A percentile compares a stretch with the other conserved stretches of the same genome.
phyloP scores from a whole-genome alignment of 2,888 invertebrate genomes.

The Lysandra bellargus region DNA sequence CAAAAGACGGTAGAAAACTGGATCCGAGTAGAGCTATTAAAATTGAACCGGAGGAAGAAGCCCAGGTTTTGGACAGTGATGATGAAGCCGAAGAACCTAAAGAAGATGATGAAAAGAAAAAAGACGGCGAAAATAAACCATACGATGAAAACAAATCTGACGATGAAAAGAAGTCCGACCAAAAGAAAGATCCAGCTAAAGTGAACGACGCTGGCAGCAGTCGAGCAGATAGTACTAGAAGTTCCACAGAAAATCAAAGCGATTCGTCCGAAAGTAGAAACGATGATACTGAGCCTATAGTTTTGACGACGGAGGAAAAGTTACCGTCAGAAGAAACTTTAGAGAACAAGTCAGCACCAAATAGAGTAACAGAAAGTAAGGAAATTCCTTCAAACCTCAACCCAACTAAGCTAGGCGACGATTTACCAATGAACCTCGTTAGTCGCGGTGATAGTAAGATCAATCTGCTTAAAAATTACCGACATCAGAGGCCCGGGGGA shows the following conservation, averaged over 20 bases:
- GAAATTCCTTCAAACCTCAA: slow-evolving; percentile 40
- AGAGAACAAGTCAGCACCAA: slow-evolving; percentile 49
- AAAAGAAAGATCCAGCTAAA: slow-evolving; percentile 33
- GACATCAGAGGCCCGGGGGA: slow-evolving; percentile 66
- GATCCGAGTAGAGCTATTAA: slow-evolving; percentile 53
- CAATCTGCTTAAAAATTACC: slow-evolving; percentile 72
- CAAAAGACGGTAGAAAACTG: slow-evolving; percentile 57
- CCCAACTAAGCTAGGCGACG: slow-evolving; percentile 40
- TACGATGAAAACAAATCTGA: slow-evolving; percentile 29
- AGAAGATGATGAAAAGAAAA: slow-evolving; percentile 28
- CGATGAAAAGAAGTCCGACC: slow-evolving; percentile 24
- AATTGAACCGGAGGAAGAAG: slow-evolving; percentile 62
- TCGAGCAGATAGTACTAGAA: slow-evolving; percentile 15
- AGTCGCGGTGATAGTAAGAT: slow-evolving; percentile 65
- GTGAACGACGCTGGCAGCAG: slow-evolving; percentile 32
- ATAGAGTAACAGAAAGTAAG: slow-evolving; percentile 44
- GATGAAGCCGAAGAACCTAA: slow-evolving; percentile 51
- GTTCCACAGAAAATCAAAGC: slow-evolving; percentile 29
- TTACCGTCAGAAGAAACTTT: slow-evolving; percentile 66
- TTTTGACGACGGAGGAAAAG: slow-evolving; percentile 71
- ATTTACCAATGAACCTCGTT: slow-evolving; percentile 48
- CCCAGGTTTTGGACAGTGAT: slow-evolving; percentile 70
- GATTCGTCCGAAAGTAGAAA: slow-evolving; percentile 35
- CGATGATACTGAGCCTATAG: slow-evolving; percentile 48
- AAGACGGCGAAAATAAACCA: slow-evolving; percentile 28